phyloP scores from a whole-genome alignment of 1,140 invertebrate species.

The Mercenaria mercenaria region DNA sequence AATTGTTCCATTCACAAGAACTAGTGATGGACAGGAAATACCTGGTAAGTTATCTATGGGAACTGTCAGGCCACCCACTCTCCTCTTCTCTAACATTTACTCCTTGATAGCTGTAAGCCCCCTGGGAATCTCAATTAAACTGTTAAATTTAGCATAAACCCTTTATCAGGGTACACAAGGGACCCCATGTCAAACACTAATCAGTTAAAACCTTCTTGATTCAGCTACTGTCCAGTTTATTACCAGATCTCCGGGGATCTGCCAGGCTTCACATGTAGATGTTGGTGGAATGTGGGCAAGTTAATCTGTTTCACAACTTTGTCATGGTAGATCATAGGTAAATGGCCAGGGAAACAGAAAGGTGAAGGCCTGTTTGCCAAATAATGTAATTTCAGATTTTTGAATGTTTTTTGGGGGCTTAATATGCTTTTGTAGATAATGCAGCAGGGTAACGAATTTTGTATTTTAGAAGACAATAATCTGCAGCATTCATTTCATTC shows the following conservation, averaged over 20 bases:
- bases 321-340: too few relatives aligned
- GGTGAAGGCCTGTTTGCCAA: too few relatives aligned
- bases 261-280: neutral
- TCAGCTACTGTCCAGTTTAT: conserved; percentile 36
- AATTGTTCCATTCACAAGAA: neutral
- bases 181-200: conserved; percentile 27
- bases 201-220: neutral
- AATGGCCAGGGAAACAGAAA: too few relatives aligned
- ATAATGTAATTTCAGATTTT: too few relatives aligned
- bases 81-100: neutral
- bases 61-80: conserved; percentile 24
- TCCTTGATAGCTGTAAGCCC: conserved; percentile 5
- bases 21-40: neutral
- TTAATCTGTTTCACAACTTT: too few relatives aligned
- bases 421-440: too few relatives aligned
- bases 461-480: too few relatives aligned
- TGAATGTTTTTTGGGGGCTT: too few relatives aligned
- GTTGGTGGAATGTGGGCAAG: neutral
- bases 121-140: conserved; percentile 53
- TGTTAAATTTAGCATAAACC: conserved; percentile 62
- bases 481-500: too few relatives aligned
- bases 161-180: conserved; percentile 36
- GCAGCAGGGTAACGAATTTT: too few relatives aligned
- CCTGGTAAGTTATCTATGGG: conserved; percentile 8
- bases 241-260: neutral